Base-by-base conservation (phyloP, 37 sponge, comb jelly and placozoan genomes). In the Beroe ovata region DNA sequence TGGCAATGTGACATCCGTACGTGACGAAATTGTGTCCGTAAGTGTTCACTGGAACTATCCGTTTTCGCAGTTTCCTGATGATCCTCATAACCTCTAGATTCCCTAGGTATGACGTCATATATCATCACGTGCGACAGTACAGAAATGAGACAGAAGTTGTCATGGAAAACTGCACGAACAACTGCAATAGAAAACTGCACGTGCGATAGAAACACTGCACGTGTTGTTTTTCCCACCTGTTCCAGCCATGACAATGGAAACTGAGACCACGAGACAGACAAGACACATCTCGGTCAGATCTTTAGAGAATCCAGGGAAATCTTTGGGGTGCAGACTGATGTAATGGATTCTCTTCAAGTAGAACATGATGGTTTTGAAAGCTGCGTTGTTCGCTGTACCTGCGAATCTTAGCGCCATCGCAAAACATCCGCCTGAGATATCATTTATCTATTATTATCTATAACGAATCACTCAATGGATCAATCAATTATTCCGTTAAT, bases 1-100 rank as follows among this genome's bases (percentile, higher is more conserved):
- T 89, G 20, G 92, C 95, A 93, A 97, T 93, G 90, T 95, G 94
- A 71, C 91, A 89, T 23, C 98, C 98, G 64, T 97, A 97, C 22
- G 88, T 88, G 35, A 94, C 88, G 33, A 77, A 77, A 62, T 89
- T 89, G 89, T 63, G 63, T 35, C 92, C 93, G 35, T 90, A 60
- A 18, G 71, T 71, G 38, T 59, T 58, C 19, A 91, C 71, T 21
- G 89, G 81, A 20, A 64, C 89, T 18, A 60, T 60, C 1, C 92
- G 90, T 62, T 59, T 64, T 0, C 93, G 64, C 42, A 92, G 90
- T 25, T 90, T 54, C 21, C 93, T 89, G 23, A 94, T 88, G 26
- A 94, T 37, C 22, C 90, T 60, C 60, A 97, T 29, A 34, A 97
- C 89, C 23, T 90, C 91, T 64, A 95, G 89, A 88, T 97, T 92